Conservation (phyloP, 1,140 invertebrate species). For the Camponotus floridanus region DNA sequence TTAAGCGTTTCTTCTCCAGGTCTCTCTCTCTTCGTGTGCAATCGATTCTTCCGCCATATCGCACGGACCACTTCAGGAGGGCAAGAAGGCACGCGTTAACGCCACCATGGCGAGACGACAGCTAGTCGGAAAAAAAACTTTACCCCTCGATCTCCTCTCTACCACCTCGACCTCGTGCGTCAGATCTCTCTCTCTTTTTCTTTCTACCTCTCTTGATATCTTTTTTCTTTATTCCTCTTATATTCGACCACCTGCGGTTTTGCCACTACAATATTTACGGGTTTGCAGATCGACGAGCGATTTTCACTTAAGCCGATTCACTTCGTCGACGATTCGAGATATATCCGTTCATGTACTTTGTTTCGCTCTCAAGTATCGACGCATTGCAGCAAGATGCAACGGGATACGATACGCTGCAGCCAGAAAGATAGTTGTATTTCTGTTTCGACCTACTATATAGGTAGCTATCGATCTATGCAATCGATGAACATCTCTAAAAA, state of each 20-base stretch:
- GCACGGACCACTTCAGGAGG: constrained; percentile 73
- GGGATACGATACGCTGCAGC: background rate
- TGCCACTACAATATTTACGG: constrained; percentile 74
- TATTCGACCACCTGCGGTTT: constrained; percentile 60
- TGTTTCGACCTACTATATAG: background rate
- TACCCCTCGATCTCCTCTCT: constrained; percentile 49
- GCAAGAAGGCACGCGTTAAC: constrained; percentile 72
- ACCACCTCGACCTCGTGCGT: constrained; percentile 52
- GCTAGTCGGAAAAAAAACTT: constrained; percentile 65
- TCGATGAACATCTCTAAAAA: background rate
- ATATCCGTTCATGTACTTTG: constrained; percentile 71
- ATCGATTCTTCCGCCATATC: constrained; percentile 77
- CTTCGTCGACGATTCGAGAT: constrained; percentile 76
- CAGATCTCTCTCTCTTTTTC: constrained; percentile 15
- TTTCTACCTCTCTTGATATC: constrained; percentile 52
- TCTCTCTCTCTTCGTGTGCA: constrained; percentile 73
- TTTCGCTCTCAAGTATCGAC: constrained; percentile 59
- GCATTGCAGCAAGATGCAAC: background rate
- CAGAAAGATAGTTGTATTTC: constrained; percentile 4
- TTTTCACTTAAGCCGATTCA: constrained; percentile 71
- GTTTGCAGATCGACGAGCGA: constrained; percentile 77
- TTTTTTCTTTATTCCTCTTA: constrained; percentile 16
- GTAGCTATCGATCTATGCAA: background rate
- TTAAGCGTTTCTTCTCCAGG: constrained; percentile 72
- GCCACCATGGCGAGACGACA: constrained; percentile 53